phyloP scores from a whole-genome alignment of 2,797 vertebrate species.

The Sebastes glaucus region DNA sequence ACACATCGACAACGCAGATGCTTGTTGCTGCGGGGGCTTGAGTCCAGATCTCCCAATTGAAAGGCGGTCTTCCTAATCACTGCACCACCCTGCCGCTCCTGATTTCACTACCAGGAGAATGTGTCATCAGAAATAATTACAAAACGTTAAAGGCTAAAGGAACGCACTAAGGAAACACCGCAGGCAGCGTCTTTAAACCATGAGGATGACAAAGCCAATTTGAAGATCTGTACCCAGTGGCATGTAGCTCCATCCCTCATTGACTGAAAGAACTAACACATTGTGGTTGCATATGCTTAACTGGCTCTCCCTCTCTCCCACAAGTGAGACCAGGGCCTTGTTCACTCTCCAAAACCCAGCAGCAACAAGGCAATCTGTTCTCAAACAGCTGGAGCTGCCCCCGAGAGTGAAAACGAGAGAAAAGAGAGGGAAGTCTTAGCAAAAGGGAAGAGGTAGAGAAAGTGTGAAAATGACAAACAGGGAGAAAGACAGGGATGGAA shows the following conservation, averaged over 20 bases:
- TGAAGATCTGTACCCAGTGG: constrained; percentile 44
- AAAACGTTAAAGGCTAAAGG: constrained; percentile 35
- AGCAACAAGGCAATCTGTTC: constrained; percentile 65
- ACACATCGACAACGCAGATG: constrained; percentile 31
- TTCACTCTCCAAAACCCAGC: constrained; percentile 59
- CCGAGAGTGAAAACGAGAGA: constrained; percentile 20
- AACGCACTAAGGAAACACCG: constrained; percentile 26
- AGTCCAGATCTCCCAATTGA: constrained; percentile 2
- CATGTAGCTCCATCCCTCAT: constrained; percentile 30
- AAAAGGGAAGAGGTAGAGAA: constrained; percentile 21
- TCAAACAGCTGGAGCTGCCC: constrained; percentile 68
- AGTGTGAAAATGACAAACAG: constrained; percentile 39
- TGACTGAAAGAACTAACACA: constrained; percentile 42
- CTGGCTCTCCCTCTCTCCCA: constrained; percentile 51
- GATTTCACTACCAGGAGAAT: constrained; percentile 33
- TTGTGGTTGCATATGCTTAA: constrained; percentile 47
- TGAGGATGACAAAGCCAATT: constrained; percentile 42
- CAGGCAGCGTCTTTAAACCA: constrained; percentile 15
- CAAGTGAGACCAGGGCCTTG: constrained; percentile 61
- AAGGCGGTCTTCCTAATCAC: constrained; percentile 31
- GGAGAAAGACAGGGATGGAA: constrained; percentile 22
- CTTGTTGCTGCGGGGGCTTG: constrained; percentile 23
- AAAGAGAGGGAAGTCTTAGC: not conserved
- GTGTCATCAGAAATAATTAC: constrained; percentile 53
- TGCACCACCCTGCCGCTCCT: constrained; percentile 22